These are phyloP conservation scores for Chaetophractus vellerosus DNA, from an alignment of 2,797 vertebrate genomes.

Conservation along the genomic window DNA sequence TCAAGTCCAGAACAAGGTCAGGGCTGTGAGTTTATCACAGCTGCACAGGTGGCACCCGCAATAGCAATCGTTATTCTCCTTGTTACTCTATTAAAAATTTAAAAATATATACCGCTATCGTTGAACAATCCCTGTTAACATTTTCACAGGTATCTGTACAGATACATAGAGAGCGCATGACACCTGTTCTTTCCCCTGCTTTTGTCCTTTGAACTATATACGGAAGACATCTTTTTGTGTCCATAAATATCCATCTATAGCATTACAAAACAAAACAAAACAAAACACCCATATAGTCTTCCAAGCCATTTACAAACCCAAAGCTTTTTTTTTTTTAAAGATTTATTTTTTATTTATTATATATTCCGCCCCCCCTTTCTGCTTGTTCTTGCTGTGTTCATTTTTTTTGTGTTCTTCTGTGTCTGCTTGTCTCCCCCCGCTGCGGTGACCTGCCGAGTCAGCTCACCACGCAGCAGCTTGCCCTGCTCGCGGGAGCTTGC, in stretches of 20 bases:
- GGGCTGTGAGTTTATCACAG: neutral
- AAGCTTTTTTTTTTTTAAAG: too few species aligned
- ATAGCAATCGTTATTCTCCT: neutral
- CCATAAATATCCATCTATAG: neutral
- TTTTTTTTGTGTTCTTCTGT: too few species aligned
- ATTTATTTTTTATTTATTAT: too few species aligned
- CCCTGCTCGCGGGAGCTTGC: too few species aligned
- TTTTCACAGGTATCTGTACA: neutral
- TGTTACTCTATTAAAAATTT: neutral
- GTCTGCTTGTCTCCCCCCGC: too few species aligned
- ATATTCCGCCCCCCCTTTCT: too few species aligned
- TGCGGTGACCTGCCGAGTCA: too few species aligned
- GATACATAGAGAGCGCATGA: rapidly evolving
- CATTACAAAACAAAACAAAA: neutral
- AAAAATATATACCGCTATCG: neutral
- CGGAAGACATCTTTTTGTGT: neutral
- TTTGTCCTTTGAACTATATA: neutral
- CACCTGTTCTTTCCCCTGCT: neutral
- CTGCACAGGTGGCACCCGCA: rapidly evolving
- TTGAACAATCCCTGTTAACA: neutral
- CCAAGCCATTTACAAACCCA: neutral
- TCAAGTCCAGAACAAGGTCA: neutral
- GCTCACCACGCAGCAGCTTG: too few species aligned
- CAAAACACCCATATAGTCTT: neutral
- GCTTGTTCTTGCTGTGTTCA: too few species aligned